phyloP scores from a whole-genome alignment of 1,140 invertebrate genomes.

The Atta cephalotes region DNA sequence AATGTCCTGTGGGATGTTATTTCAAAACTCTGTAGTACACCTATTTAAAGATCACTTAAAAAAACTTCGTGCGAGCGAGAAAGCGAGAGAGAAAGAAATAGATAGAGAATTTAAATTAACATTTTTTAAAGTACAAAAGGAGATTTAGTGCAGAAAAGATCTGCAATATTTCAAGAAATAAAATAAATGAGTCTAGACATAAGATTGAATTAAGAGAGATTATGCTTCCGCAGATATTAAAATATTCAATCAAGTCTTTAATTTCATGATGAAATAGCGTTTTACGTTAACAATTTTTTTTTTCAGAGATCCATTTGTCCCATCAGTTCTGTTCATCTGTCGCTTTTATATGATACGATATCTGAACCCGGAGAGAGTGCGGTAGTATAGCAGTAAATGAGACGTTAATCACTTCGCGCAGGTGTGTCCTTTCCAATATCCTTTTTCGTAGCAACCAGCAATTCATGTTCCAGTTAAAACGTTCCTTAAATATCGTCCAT shows the following conservation, averaged over 20 bases:
- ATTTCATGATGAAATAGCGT: neutral
- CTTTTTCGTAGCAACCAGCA: neutral
- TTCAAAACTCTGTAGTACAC: no score
- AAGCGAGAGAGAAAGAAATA: no score
- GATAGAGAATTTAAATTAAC: no score
- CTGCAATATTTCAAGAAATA: neutral
- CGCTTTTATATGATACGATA: constrained; percentile 21
- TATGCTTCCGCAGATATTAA: neutral
- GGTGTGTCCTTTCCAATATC: constrained; percentile 39
- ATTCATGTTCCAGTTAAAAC: constrained; percentile 36
- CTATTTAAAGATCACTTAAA: no score
- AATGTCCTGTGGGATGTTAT: no score
- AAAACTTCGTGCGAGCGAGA: no score
- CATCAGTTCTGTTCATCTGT: constrained; percentile 20
- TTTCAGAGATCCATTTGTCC: neutral
- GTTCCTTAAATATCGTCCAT: constrained; percentile 59
- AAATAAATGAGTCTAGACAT: neutral
- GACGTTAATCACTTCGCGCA: constrained; percentile 47
- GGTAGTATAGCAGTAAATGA: constrained; percentile 38
- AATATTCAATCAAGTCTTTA: neutral
- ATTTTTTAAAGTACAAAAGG: no score
- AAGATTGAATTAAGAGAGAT: constrained; percentile 9
- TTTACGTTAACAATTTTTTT: neutral
- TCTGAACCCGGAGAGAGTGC: neutral
- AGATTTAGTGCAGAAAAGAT: neutral